phyloP scores from a whole-genome alignment of 2,888 invertebrate species.

The Acrobasis suavella region DNA sequence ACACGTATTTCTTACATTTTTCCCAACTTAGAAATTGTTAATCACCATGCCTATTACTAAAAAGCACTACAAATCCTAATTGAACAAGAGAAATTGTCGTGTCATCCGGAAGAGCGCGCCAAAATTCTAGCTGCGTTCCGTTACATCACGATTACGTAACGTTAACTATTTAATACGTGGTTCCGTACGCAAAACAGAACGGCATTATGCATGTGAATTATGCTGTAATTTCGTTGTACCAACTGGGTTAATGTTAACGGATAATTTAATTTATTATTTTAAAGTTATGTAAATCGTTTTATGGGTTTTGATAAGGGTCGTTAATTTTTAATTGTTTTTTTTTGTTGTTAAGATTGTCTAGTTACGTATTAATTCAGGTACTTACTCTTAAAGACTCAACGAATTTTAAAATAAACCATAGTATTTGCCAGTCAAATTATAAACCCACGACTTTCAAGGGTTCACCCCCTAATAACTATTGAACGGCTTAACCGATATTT shows the following conservation, averaged over 20 bases:
- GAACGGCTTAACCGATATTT: no score
- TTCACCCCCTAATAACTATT: no score
- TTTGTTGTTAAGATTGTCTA: background rate
- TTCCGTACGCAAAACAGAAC: constrained; percentile 17
- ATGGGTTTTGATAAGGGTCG: background rate
- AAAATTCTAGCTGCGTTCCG: constrained; percentile 18
- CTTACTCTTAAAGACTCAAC: background rate
- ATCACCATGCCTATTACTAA: background rate
- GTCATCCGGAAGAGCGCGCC: constrained; percentile 18
- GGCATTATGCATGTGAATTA: constrained; percentile 6
- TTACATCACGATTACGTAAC: constrained; percentile 21
- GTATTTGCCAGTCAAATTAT: no score
- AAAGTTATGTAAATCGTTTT: background rate
- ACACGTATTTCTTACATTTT: no score
- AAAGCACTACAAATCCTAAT: background rate
- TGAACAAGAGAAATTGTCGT: constrained; percentile 1
- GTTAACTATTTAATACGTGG: constrained; percentile 1
- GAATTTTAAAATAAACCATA: no score
- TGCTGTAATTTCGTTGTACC: background rate
- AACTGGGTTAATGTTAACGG: constrained; percentile 4
- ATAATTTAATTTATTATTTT: background rate
- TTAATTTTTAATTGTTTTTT: background rate
- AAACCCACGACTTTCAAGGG: no score
- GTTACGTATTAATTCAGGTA: background rate
- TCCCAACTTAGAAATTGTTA: no score